Conservation (phyloP, 1,140 invertebrate genomes). For the Drosophila obscura region DNA sequence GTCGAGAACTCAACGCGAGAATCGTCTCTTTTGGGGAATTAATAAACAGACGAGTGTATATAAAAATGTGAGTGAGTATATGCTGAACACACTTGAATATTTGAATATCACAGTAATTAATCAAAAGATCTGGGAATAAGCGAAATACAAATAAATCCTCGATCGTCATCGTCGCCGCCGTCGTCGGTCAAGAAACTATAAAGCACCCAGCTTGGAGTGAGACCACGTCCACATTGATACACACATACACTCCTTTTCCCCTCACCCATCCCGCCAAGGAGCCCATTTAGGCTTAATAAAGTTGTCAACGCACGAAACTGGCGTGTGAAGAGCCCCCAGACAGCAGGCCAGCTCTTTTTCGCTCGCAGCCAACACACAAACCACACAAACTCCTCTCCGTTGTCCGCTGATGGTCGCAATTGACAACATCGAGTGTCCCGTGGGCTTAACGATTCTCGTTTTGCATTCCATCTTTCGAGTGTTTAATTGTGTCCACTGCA, state of each 20-base stretch:
- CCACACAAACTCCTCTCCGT: neutral
- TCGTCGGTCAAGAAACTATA: conserved; percentile 77
- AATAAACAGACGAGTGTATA: neutral
- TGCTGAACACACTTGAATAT: conserved; percentile 70
- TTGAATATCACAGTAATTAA: conserved; percentile 80
- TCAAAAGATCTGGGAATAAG: conserved; percentile 67
- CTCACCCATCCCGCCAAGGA: conserved; percentile 40
- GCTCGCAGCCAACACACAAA: neutral
- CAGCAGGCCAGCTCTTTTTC: conserved; percentile 19
- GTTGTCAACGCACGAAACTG: conserved; percentile 75
- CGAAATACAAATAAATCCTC: conserved; percentile 75
- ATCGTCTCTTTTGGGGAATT: neutral
- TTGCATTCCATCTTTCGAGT: conserved; percentile 32
- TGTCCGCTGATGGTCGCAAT: conserved; percentile 1
- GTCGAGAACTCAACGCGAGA: conserved; percentile 22
- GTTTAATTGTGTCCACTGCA: conserved; percentile 41
- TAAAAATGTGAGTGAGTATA: conserved; percentile 59
- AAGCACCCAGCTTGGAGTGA: conserved; percentile 34
- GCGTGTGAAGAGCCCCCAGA: conserved; percentile 58
- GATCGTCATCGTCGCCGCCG: conserved; percentile 53
- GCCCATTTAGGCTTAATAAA: conserved; percentile 74
- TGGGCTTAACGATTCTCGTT: conserved; percentile 4
- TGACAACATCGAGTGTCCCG: conserved; percentile 4
- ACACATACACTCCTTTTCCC: neutral
- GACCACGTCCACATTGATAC: conserved; percentile 48